Conservation (phyloP, 1,140 invertebrate species). For the Hyposmocoma kahamanoa region DNA sequence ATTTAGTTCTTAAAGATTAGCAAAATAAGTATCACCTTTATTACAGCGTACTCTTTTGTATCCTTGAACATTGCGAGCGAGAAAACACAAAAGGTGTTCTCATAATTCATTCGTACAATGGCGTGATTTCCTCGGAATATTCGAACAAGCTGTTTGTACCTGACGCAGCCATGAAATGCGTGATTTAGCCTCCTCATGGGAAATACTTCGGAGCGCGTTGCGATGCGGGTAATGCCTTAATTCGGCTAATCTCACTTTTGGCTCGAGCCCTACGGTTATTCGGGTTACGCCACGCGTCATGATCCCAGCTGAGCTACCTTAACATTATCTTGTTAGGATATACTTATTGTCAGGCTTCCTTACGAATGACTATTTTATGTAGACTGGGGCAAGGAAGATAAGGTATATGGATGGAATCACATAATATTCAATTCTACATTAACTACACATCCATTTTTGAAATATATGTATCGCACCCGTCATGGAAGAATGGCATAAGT, state of each 20-base stretch:
- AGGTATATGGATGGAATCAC: no score
- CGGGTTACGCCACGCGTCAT: conserved; percentile 2
- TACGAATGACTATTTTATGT: no score
- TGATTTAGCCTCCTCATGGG: conserved; percentile 52
- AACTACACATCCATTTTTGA: no score
- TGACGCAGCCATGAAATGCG: conserved; percentile 41
- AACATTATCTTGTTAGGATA: not conserved
- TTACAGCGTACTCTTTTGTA: no score
- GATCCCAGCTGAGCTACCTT: not conserved
- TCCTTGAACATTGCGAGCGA: no score
- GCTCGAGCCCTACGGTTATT: conserved; percentile 28
- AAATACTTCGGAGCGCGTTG: conserved; percentile 39
- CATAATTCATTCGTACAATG: conserved; percentile 1
- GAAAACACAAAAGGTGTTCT: conserved; percentile 2
- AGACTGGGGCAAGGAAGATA: no score
- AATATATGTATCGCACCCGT: no score
- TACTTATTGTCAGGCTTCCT: no score
- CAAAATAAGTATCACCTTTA: no score
- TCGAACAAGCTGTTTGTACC: conserved; percentile 22
- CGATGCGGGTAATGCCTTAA: conserved; percentile 49
- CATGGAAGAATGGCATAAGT: no score
- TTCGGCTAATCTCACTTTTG: conserved; percentile 49
- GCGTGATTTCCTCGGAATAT: conserved; percentile 10
- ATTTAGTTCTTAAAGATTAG: no score
- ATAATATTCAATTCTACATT: no score